Evolutionary conservation across 1,140 invertebrate species (phyloP), one percentile per base, ranked within the genome.

Genomic region (Rhopalosiphum padi): DNA sequence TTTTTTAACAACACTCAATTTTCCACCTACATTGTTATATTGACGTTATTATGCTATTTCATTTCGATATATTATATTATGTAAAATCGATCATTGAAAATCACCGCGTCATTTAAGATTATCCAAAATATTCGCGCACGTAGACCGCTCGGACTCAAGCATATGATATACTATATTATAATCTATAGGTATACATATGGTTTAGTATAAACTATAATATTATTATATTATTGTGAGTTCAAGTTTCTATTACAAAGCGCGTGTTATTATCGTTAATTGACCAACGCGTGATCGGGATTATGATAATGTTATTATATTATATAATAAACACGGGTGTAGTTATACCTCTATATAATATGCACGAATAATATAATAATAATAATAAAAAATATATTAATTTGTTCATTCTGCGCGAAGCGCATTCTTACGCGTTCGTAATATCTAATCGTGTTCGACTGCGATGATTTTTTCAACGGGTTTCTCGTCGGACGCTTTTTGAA

Each of bases 221-320:
- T 68, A n/a, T 77, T 77, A 18, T 60, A 55, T 55, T 55, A 60
- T 77, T 77, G 30, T n/a, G 60, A 77, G 60, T 25, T 53, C 85
- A 7, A 43, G 48, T 87, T 87, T 86, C 43, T 53, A 22, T 46
- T 53, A 37, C 35, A 55, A 89, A 55, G 51, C 51, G 9, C 2
- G 21, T 30, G 48, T 89, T 37, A 37, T 89, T 55, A 55, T 89
- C 22, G 88, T 89, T 89, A 89, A 89, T 89, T 89, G 87, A 53
- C n/a, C 43, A 21, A 43, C 41, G 1, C 25, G 5, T 15, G 1
- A 88, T 53, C n/a, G 87, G 87, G 43, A 88, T 88, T 88, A 88
- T 35, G 30, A 7, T 23, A 23, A 30, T 89, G 51, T 53, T 89
- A 89, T 89, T 51, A 88, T 77, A n/a, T n/a, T 77, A 77, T n/a